Evolutionary conservation across 2,113 vertebrate genomes (phyloP).

Genomic region (Orycteropus afer): DNA sequence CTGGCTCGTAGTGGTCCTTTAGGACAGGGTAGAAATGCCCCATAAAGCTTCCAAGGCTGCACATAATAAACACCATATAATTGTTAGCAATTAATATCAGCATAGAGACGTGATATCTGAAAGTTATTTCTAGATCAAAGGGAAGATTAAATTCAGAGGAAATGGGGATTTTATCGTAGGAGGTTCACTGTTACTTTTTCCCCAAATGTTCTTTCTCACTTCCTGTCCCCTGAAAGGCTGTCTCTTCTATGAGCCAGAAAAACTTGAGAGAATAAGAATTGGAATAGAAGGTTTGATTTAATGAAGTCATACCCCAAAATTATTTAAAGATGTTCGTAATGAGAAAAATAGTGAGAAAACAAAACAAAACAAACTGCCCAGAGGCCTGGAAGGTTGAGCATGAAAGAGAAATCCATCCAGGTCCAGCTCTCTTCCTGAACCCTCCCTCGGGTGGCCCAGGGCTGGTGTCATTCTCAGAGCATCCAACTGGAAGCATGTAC

Average conservation of each 20-base stretch:
- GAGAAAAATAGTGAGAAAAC: background rate
- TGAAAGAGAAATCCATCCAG: background rate
- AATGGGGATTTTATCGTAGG: background rate
- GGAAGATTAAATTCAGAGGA: conserved; percentile 49
- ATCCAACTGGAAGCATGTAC: background rate
- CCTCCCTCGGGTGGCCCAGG: background rate
- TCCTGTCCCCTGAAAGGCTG: conserved; percentile 45
- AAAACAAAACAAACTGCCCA: background rate
- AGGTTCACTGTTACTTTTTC: conserved; percentile 19
- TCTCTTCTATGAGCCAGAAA: conserved; percentile 52
- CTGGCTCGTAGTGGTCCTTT: background rate
- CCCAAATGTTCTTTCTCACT: conserved; percentile 57
- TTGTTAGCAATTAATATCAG: background rate
- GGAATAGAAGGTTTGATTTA: conserved; percentile 24
- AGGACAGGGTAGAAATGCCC: too few species aligned
- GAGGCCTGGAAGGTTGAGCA: background rate
- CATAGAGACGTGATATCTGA: background rate
- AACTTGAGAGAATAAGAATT: background rate
- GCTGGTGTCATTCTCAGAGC: background rate
- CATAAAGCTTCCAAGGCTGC: background rate
- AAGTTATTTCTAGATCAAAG: conserved; percentile 6
- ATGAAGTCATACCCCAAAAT: conserved; percentile 13
- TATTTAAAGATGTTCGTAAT: background rate
- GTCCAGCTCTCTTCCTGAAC: background rate
- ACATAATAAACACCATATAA: background rate